Evolutionary conservation across 2,797 vertebrate genomes (phyloP).

Genomic region (Melanotaenia pygmaea): DNA sequence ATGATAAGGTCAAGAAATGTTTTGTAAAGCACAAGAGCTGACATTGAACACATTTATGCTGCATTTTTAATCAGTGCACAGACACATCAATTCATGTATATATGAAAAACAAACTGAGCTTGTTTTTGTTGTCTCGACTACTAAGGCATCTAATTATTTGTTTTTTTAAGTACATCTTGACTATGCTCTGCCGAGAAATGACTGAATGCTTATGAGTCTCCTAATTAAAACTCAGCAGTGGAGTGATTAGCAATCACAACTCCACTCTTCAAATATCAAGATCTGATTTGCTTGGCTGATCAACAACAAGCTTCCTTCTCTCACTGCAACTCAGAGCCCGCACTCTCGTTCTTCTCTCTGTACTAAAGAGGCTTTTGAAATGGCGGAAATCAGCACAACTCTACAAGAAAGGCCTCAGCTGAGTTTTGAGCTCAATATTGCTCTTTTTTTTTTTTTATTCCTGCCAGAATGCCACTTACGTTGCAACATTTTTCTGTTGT

Average conservation of each 20-base stretch:
- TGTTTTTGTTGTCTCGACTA: slow-evolving; percentile 47
- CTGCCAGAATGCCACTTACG: slow-evolving; percentile 31
- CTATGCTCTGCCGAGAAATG: slow-evolving; percentile 72
- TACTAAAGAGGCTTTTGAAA: slow-evolving; percentile 83
- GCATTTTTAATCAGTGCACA: slow-evolving; percentile 20
- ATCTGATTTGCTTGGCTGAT: slow-evolving; percentile 83
- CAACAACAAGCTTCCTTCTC: slow-evolving; percentile 73
- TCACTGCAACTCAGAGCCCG: slow-evolving; percentile 40
- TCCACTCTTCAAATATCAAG: slow-evolving; percentile 83
- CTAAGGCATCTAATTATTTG: slow-evolving; percentile 71
- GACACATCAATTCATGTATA: slow-evolving; percentile 34
- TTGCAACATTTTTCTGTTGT: slow-evolving; percentile 25
- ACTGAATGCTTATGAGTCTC: slow-evolving; percentile 79
- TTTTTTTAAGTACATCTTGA: slow-evolving; percentile 75
- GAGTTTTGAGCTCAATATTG: slow-evolving; percentile 37
- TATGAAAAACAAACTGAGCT: slow-evolving; percentile 11
- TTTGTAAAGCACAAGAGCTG: slow-evolving; percentile 21
- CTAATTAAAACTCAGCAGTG: slow-evolving; percentile 84
- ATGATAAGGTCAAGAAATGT: slow-evolving; percentile 44
- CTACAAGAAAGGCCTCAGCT: slow-evolving; percentile 71
- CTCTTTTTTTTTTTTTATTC: slow-evolving; percentile 2
- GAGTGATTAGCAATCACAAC: slow-evolving; percentile 86
- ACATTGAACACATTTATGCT: slow-evolving; percentile 18
- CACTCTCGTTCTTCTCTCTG: slow-evolving; percentile 30
- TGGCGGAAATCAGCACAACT: slow-evolving; percentile 85